These are phyloP conservation scores for Drosophila yakuba DNA, from an alignment of 1,140 invertebrate genomes.

Conservation along the genomic window DNA sequence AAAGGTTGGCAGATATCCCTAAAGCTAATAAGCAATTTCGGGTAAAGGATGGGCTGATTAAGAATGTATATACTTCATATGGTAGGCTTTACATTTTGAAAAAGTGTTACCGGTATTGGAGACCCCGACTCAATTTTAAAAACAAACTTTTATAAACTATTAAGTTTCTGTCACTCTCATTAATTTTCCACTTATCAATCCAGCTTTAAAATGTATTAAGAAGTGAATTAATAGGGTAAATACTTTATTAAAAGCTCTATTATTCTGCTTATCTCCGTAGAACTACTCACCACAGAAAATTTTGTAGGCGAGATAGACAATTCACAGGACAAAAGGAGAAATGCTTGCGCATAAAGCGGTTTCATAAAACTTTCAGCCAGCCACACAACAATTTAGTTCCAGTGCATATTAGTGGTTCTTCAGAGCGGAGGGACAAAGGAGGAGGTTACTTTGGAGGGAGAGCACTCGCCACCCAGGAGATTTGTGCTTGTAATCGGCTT, in stretches of 20 bases:
- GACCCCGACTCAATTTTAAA: no score
- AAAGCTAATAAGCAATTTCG: no score
- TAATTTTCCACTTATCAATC: no score
- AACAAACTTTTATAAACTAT: no score
- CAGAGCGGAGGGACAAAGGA: neutral
- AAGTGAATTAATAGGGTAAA: neutral
- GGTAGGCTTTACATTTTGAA: no score
- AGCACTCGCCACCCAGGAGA: conserved; percentile 30
- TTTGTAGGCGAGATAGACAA: conserved; percentile 41
- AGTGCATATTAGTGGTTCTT: conserved; percentile 16
- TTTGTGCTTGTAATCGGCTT: conserved; percentile 73
- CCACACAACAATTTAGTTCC: conserved; percentile 20
- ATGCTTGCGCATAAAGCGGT: conserved; percentile 36
- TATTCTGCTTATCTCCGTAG: neutral
- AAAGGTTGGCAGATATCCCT: no score
- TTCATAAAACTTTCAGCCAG: conserved; percentile 36
- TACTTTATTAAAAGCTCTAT: neutral
- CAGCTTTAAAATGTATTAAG: no score
- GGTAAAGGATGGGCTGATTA: no score
- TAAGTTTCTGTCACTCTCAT: no score
- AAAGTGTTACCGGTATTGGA: no score
- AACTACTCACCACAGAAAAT: conserved; percentile 3
- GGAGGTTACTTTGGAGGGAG: neutral
- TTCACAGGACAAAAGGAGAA: conserved; percentile 46
- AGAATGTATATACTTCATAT: no score